A percentile compares a stretch with the other conserved stretches of the same genome.
phyloP scores from a whole-genome alignment of 92 coral and sea anemone species.

The Palythoa heliodiscus region DNA sequence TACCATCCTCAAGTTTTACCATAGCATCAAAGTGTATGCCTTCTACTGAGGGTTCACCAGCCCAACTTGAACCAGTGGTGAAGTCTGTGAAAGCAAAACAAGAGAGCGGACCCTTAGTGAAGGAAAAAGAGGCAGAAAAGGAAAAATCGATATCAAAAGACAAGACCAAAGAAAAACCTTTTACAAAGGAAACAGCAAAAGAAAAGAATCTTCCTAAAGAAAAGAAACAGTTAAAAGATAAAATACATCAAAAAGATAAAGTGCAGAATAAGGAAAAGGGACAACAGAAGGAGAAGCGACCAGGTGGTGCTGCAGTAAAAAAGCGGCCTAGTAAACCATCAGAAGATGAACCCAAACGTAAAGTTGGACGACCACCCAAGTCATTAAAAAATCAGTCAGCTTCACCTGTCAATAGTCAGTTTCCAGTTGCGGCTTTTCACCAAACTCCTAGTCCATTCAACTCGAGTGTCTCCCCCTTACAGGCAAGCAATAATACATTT shows the following conservation, averaged over 20 bases:
- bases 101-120: conserved; percentile 9
- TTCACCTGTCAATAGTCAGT: conserved; percentile 9
- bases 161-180: conserved; percentile 25
- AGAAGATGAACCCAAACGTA: conserved; percentile 79
- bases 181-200: conserved; percentile 18
- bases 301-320: conserved; percentile 46
- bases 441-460: conserved; percentile 19
- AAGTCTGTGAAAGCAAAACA: conserved; percentile 20
- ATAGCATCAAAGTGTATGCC: not conserved
- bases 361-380: conserved; percentile 86
- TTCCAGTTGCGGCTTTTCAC: conserved; percentile 8
- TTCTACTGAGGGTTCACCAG: not conserved
- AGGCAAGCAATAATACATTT: conserved; percentile 20
- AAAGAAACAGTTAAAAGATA: conserved; percentile 16
- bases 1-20: conserved; percentile 4
- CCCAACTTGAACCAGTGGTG: not conserved
- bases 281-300: conserved; percentile 22
- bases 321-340: conserved; percentile 72
- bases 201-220: conserved; percentile 16
- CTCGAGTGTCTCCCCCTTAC: conserved; percentile 10
- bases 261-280: not conserved
- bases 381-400: conserved; percentile 7
- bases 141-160: conserved; percentile 20
- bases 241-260: conserved; percentile 14
- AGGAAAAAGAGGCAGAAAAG: conserved; percentile 44